Conservation (phyloP, 2,888 invertebrate species). For the Arenicola marina region DNA sequence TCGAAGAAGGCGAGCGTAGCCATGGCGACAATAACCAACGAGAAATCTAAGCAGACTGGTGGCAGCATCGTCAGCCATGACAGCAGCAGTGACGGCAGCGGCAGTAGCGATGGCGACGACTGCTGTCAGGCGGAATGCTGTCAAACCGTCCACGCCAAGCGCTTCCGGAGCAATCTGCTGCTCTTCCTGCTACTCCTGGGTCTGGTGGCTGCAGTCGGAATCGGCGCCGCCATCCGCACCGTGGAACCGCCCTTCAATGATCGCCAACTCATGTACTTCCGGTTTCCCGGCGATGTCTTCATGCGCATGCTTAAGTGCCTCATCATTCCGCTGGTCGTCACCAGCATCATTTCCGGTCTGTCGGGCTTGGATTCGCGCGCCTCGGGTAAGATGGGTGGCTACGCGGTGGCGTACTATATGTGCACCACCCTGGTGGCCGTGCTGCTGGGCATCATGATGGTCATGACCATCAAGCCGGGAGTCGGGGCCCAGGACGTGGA, state of each 20-base stretch:
- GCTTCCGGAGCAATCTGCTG: conserved; percentile 52
- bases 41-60: too few relatives aligned
- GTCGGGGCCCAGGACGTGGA: not conserved
- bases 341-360: conserved; percentile 82
- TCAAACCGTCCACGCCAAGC: too few relatives aligned
- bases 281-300: conserved; percentile 92
- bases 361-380: conserved; percentile 88
- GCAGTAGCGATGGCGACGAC: too few relatives aligned
- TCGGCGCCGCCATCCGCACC: conserved; percentile 46
- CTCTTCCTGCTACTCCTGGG: conserved; percentile 50
- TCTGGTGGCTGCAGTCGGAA: conserved; percentile 47
- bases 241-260: conserved; percentile 35
- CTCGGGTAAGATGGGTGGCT: conserved; percentile 83
- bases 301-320: conserved; percentile 89
- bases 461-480: conserved; percentile 60
- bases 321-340: conserved; percentile 84
- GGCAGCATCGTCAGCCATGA: too few relatives aligned
- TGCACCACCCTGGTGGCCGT: conserved; percentile 90
- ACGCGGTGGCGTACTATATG: conserved; percentile 89
- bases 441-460: conserved; percentile 85
- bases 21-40: too few relatives aligned
- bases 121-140: too few relatives aligned
- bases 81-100: too few relatives aligned
- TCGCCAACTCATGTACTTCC: conserved; percentile 89
- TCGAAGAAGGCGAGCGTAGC: too few relatives aligned